Conservation (phyloP, 2,113 vertebrate genomes). For the Himantopus leucocephalus region DNA sequence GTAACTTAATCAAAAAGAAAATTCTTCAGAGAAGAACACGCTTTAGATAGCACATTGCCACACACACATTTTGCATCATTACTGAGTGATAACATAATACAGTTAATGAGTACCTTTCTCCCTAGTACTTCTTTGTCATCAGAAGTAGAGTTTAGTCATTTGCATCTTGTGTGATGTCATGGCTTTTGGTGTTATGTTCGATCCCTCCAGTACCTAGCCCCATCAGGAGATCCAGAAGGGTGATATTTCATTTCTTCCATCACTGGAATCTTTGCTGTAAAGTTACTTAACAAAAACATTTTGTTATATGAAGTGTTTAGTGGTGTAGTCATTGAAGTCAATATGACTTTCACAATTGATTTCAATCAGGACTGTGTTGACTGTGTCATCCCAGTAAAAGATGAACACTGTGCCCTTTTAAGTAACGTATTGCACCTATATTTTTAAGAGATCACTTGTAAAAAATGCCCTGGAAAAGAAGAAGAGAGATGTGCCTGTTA, state of each 20-base stretch:
- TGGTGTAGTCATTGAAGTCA: background rate
- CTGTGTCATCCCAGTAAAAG: background rate
- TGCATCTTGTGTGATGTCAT: background rate
- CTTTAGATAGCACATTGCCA: constrained; percentile 10
- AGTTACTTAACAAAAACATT: background rate
- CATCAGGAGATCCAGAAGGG: background rate
- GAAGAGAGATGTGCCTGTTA: background rate
- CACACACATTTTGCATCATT: background rate
- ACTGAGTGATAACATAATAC: constrained; percentile 26
- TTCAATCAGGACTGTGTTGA: background rate
- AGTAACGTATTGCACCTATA: background rate
- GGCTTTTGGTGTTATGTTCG: background rate
- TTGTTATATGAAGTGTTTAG: background rate
- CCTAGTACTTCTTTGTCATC: background rate
- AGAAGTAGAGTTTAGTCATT: background rate
- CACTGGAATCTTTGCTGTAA: background rate
- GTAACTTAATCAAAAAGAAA: background rate
- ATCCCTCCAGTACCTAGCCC: background rate
- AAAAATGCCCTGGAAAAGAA: background rate
- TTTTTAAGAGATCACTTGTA: background rate
- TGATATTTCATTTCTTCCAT: background rate
- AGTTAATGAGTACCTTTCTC: constrained; percentile 23
- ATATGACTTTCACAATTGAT: background rate
- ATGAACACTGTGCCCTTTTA: background rate
- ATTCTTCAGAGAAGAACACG: background rate